Evolutionary conservation across 2,797 vertebrate genomes (phyloP).

Genomic region (Syncerus caffer): DNA sequence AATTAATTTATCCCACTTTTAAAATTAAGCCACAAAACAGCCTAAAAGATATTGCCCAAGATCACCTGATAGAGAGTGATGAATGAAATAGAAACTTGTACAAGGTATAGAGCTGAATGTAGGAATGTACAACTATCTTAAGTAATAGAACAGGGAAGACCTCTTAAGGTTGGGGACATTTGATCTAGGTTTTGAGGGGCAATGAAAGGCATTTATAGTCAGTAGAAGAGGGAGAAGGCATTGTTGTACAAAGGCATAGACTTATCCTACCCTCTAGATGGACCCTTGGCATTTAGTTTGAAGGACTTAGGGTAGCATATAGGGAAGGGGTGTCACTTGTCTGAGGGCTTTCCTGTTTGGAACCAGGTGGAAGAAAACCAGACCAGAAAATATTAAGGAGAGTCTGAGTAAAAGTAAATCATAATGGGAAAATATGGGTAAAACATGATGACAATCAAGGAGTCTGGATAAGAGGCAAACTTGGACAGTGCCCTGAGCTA

Average conservation of each 20-base stretch:
- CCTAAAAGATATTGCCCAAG: neutral
- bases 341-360: neutral
- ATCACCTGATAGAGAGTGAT: neutral
- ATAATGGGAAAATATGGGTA: neutral
- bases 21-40: neutral
- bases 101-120: neutral
- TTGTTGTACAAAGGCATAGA: neutral
- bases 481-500: neutral
- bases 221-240: neutral
- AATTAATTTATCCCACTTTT: neutral
- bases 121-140: neutral
- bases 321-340: neutral
- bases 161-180: neutral
- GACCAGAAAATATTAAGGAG: neutral
- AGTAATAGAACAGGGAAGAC: neutral
- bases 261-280: neutral
- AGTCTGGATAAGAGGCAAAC: neutral
- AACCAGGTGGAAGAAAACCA: neutral
- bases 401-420: neutral
- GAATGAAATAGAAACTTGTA: neutral
- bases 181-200: neutral
- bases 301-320: neutral
- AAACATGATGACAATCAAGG: neutral
- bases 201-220: neutral
- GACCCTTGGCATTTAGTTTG: neutral